Evolutionary conservation across 2,113 vertebrate genomes (phyloP).

Genomic region (Nipponia nippon): DNA sequence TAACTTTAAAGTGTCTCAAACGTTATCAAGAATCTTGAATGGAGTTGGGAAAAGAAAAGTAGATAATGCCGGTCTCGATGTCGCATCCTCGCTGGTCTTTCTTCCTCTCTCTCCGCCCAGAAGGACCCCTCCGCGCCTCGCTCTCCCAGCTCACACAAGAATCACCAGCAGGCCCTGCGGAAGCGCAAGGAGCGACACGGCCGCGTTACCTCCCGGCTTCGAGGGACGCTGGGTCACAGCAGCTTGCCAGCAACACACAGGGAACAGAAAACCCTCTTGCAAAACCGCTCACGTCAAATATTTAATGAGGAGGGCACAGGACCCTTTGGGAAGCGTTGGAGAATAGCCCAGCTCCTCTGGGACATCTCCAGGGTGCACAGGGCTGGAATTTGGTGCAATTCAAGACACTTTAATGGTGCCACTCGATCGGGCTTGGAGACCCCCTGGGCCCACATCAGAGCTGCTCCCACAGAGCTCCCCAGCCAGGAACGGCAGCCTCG

Average conservation of each 20-base stretch:
- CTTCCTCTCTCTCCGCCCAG: background rate
- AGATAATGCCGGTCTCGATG: background rate
- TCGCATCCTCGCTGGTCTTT: background rate
- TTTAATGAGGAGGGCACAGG: no score
- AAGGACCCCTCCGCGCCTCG: accelerated
- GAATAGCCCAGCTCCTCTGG: background rate
- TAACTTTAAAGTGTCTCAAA: background rate
- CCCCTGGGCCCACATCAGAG: background rate
- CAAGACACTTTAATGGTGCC: background rate
- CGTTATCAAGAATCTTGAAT: background rate
- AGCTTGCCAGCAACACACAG: background rate
- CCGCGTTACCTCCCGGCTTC: accelerated
- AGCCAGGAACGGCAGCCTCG: background rate
- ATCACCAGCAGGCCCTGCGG: background rate
- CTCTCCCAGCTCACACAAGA: background rate
- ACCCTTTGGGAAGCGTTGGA: background rate
- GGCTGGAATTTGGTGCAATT: background rate
- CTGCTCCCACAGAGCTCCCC: background rate
- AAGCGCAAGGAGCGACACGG: background rate
- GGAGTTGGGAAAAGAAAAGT: background rate
- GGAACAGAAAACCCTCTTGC: background rate
- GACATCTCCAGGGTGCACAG: background rate
- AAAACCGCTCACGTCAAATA: accelerated
- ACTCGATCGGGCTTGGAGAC: background rate
- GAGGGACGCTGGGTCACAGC: background rate